Conservation (phyloP, 1,140 invertebrate species). For the Pogonomyrmex barbatus region DNA sequence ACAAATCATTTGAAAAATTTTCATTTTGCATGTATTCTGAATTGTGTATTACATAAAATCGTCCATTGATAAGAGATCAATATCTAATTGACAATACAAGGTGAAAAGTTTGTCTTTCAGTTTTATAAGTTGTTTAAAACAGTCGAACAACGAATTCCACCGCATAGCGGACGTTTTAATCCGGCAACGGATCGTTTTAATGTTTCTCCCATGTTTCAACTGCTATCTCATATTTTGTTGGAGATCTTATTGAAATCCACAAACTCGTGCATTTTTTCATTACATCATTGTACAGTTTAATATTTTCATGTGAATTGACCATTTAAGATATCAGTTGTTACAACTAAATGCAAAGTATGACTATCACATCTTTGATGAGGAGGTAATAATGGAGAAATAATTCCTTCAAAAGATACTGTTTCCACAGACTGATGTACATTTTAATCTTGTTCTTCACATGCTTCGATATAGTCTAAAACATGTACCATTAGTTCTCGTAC, state of each 20-base stretch:
- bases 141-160: conserved; percentile 15
- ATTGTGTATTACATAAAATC: conserved; percentile 29
- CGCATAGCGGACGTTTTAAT: not conserved
- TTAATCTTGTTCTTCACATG: not conserved
- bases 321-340: conserved; percentile 11
- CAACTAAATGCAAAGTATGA: conserved; percentile 29
- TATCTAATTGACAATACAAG: not conserved
- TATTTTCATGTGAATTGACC: conserved; percentile 9
- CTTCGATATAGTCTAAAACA: not conserved
- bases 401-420: not conserved
- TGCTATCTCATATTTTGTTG: not conserved
- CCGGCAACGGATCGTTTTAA: not conserved
- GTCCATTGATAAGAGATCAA: not conserved
- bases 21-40: not conserved
- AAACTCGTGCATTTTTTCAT: not conserved
- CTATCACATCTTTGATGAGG: conserved; percentile 22
- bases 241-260: not conserved
- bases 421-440: not conserved
- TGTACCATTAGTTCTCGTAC: too few species aligned
- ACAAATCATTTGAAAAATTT: too few species aligned
- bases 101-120: conserved; percentile 1
- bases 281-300: conserved; percentile 32
- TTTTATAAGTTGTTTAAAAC: conserved; percentile 2
- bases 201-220: not conserved
- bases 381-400: conserved; percentile 22